Evolutionary conservation across 2,888 invertebrate genomes (phyloP).

Genomic region (Pasiphila rectangulata): DNA sequence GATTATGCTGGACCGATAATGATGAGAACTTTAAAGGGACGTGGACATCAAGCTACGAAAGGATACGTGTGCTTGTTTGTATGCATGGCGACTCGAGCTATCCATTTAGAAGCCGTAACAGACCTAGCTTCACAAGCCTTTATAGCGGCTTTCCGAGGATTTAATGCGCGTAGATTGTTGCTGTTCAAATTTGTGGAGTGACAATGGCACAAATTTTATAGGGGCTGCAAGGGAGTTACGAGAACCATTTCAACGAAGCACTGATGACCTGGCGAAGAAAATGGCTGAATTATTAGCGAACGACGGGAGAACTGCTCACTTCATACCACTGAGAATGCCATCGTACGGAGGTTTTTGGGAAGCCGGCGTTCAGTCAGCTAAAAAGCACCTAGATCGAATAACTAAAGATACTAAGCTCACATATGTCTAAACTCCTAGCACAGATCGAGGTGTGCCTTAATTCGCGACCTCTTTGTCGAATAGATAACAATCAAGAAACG

Average conservation of each 20-base stretch:
- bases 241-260: no score
- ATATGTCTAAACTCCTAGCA: no score
- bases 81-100: constrained; percentile 35
- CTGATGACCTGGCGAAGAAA: no score
- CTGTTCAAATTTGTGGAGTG: constrained; percentile 25
- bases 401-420: no score
- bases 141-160: constrained; percentile 28
- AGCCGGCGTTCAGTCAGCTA: neutral
- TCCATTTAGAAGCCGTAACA: constrained; percentile 39
- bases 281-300: no score
- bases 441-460: no score
- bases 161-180: constrained; percentile 27
- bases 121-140: constrained; percentile 35
- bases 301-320: no score
- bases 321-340: neutral
- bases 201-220: constrained; percentile 31
- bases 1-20: constrained; percentile 29
- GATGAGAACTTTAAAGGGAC: constrained; percentile 17
- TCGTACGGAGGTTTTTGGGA: neutral
- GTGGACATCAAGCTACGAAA: constrained; percentile 25
- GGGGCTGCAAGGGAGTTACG: constrained; percentile 14
- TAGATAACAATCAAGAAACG: no score
- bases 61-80: constrained; percentile 29
- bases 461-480: no score
- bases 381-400: neutral